A percentile compares a stretch with the other conserved stretches of the same genome.
Evolutionary conservation across 2,888 invertebrate genomes (phyloP).

Genomic region (Minunthozetes semirufus): DNA sequence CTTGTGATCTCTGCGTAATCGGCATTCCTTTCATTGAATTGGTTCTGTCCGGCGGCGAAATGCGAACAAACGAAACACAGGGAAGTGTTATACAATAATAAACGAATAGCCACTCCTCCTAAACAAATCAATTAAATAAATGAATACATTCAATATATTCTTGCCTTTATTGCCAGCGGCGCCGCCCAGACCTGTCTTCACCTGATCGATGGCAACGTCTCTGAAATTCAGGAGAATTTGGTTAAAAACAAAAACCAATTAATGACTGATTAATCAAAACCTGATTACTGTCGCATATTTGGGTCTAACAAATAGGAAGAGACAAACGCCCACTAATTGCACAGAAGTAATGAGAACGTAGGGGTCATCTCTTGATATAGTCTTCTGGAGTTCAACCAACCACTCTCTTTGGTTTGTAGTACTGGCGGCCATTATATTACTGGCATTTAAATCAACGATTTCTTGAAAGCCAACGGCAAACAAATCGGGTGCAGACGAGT

Average conservation of each 20-base stretch:
- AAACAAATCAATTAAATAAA: too few relatives aligned
- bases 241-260: neutral
- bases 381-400: conserved; percentile 90
- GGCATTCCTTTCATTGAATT: conserved; percentile 86
- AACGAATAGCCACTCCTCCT: conserved; percentile 74
- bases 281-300: conserved; percentile 76
- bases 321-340: conserved; percentile 93
- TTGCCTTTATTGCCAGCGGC: conserved; percentile 92
- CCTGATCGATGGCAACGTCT: conserved; percentile 88
- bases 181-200: conserved; percentile 96
- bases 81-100: conserved; percentile 84
- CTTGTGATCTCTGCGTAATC: conserved; percentile 92
- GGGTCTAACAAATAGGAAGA: conserved; percentile 87
- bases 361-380: conserved; percentile 73
- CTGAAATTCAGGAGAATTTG: conserved; percentile 47
- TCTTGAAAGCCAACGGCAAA: conserved; percentile 98
- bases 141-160: too few relatives aligned
- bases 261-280: conserved; percentile 45
- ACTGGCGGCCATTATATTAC: conserved; percentile 93
- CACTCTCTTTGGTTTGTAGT: conserved; percentile 87
- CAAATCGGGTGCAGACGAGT: conserved; percentile 71
- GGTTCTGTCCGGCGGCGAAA: conserved; percentile 97
- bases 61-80: conserved; percentile 97
- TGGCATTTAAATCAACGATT: conserved; percentile 96
- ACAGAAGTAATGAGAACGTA: conserved; percentile 87